phyloP scores from a whole-genome alignment of 2,888 invertebrate species.

The Masnerella sp. region DNA sequence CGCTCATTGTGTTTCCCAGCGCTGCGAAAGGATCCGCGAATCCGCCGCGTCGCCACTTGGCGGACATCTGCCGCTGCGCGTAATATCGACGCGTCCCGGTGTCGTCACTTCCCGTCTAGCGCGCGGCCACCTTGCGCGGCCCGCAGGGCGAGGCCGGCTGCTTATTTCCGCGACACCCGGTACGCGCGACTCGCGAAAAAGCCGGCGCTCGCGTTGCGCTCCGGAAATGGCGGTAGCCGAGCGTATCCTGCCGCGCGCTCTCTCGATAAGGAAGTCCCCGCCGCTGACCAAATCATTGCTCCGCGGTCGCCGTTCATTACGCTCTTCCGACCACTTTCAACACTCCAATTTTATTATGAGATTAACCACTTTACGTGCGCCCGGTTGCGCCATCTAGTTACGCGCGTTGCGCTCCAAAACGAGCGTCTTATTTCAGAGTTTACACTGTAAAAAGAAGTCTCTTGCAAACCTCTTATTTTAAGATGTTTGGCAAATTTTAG shows the following conservation, averaged over 20 bases:
- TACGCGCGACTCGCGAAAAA: conserved; percentile 50
- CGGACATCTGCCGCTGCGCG: conserved; percentile 58
- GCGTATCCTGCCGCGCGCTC: conserved; percentile 48
- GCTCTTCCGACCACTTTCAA: conserved; percentile 43
- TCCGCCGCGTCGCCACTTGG: conserved; percentile 54
- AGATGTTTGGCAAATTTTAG: too few species aligned
- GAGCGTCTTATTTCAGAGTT: too few species aligned
- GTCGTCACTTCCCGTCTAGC: conserved; percentile 60
- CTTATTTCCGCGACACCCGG: conserved; percentile 55
- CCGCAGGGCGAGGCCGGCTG: conserved; percentile 38
- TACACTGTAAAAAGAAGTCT: too few species aligned
- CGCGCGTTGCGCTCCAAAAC: too few species aligned
- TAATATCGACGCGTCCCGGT: conserved; percentile 56
- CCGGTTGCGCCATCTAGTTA: too few species aligned
- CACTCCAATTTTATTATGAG: conserved; percentile 40
- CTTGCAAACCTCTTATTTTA: too few species aligned
- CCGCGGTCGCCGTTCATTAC: conserved; percentile 29
- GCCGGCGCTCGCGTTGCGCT: conserved; percentile 33
- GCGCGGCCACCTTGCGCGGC: conserved; percentile 50
- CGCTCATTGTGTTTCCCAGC: conserved; percentile 56
- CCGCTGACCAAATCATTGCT: conserved; percentile 40
- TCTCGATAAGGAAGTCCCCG: conserved; percentile 50
- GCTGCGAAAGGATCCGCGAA: conserved; percentile 51
- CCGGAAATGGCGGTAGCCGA: conserved; percentile 53
- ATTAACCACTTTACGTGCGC: too few species aligned